Base-by-base conservation (phyloP, 2,888 invertebrate genomes). In the Tetramorium bicarinatum region DNA sequence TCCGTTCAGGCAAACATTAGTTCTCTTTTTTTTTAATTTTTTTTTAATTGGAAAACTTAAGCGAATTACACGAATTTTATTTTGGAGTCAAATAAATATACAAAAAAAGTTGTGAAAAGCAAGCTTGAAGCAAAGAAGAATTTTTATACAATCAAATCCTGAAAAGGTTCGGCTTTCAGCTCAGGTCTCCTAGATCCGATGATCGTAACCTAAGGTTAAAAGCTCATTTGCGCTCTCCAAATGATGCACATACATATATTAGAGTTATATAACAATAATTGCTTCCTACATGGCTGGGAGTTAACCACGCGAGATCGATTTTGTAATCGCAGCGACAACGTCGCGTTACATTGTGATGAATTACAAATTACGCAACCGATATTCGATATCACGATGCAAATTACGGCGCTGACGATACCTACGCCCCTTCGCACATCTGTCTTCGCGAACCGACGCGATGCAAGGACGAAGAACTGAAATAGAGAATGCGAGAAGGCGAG, bases 381-480 rank as follows among this genome's bases (percentile, higher is more conserved):
- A 61, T 79, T 79, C 47, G 69, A 69, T 69, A 59, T 59, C 59
- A n/a, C 25, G 79, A 49, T 61, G 69, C 69, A 56, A 79, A 67
- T 67, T 47, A 67, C 56, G 11, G 15, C 29, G 69, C 41, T 59
- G 59, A 69, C 44, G 67, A 79, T 79, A 56, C 0, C 13, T 59
- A 79, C 21, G 69, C 69, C 25, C 59, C 59, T 79, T 79, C 47
- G 47, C 21, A 41, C 64, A 69, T 59, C 47, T 69, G 47, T 4
- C 29, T 34, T 34, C 29, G 29, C 59, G 21, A 52, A 38, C 15
- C 62, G 21, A 75, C 34, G 21, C 44, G 11, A 41, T 54, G 79
- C 54, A 84, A 88, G 77, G 85, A 87, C 79, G 61, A 38, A 72
- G 61, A 38, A 75, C 83, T 84, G 72, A 84, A 85, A 87, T 86